These are phyloP conservation scores for Cydia strobilella DNA, from an alignment of 1,140 invertebrate species.

Conservation along the genomic window DNA sequence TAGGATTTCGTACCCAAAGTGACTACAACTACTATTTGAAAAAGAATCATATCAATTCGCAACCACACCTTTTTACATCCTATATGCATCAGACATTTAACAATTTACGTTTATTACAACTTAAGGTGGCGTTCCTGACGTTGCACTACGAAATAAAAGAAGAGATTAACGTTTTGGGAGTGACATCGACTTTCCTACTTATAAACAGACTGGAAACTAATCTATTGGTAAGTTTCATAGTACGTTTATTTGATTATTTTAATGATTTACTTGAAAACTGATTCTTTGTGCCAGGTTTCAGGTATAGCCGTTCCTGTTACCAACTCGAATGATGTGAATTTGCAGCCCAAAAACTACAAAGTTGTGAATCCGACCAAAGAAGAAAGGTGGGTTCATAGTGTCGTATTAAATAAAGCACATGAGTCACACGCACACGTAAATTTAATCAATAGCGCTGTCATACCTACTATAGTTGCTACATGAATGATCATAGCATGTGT, in stretches of 20 bases:
- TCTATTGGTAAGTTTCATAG: constrained; percentile 50
- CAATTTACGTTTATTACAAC: neutral
- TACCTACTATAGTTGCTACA: too few species aligned
- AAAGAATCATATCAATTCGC: too few species aligned
- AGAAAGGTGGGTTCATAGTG: constrained; percentile 43
- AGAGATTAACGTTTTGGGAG: constrained; percentile 63
- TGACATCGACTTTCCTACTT: constrained; percentile 55
- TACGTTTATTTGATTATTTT: neutral
- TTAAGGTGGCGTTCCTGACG: constrained; percentile 60
- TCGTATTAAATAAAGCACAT: constrained; percentile 11
- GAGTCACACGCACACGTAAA: too few species aligned
- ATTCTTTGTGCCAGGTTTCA: constrained; percentile 47
- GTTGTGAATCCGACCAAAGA: constrained; percentile 45
- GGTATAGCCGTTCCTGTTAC: constrained; percentile 51
- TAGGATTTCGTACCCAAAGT: too few species aligned
- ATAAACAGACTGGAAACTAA: constrained; percentile 54
- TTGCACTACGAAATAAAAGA: constrained; percentile 66
- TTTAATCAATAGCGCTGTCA: too few species aligned
- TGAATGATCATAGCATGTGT: too few species aligned
- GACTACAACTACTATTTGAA: too few species aligned
- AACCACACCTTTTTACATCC: too few species aligned
- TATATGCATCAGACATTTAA: too few species aligned
- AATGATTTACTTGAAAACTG: constrained; percentile 14
- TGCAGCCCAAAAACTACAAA: constrained; percentile 53
- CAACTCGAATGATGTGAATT: constrained; percentile 20